Conservation (phyloP, 2,797 vertebrate genomes). For the Pelobates cultripes region DNA sequence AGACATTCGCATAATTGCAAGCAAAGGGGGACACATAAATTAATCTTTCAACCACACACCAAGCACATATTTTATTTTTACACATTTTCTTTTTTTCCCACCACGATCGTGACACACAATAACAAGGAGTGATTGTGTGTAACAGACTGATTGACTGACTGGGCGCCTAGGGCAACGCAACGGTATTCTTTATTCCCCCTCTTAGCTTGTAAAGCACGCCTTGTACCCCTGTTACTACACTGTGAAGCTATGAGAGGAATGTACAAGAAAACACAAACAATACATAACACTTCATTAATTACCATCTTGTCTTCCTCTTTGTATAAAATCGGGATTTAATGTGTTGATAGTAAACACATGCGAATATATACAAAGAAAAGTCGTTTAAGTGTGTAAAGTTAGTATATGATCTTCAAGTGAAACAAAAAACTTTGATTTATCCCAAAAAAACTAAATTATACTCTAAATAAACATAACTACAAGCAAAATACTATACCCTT, state of each 20-base stretch:
- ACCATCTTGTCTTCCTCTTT: too few species aligned
- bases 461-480: too few species aligned
- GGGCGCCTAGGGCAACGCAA: not conserved
- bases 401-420: too few species aligned
- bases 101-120: not conserved
- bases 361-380: too few species aligned
- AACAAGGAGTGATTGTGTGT: not conserved
- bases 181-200: not conserved
- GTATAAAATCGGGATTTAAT: too few species aligned
- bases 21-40: not conserved
- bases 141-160: slow-evolving; percentile 2
- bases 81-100: not conserved
- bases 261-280: not conserved
- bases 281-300: not conserved
- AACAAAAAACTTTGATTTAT: too few species aligned
- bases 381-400: too few species aligned
- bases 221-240: not conserved
- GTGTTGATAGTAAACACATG: too few species aligned
- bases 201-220: not conserved
- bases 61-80: not conserved
- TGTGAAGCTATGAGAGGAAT: not conserved
- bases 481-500: too few species aligned
- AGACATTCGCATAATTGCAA: not conserved
- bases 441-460: too few species aligned
- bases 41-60: not conserved